Evolutionary conservation across 92 coral and sea anemone genomes (phyloP), one percentile per base, ranked within the genome.

Genomic region (Palythoa grandis): DNA sequence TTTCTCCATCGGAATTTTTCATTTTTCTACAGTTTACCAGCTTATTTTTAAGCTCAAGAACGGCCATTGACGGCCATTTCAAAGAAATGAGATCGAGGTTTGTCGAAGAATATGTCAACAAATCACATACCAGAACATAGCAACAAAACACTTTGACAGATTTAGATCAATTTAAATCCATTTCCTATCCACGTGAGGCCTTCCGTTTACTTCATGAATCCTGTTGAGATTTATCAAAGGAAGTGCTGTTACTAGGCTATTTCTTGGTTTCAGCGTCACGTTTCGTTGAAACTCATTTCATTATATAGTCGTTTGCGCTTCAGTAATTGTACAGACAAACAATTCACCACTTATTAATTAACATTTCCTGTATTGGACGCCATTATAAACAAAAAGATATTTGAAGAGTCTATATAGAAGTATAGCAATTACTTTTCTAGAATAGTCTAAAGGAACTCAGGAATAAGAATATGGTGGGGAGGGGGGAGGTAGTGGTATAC

Each of bases 291-390:
- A 58, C 19, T 60, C 60, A 74, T 0, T 4, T 63, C 19, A 24
- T 69, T 12, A 80, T 60, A 66, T 35, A 63, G 19, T 63, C 39
- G 20, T 79, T 78, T 79, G 57, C 73, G 72, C 58, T 80, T 52
- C 74, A 80, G 85, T 47, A 29, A 50, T 80, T 80, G 19, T 43
- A 70, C 57, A 52, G 61, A 70, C 74, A 80, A 80, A 23, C 70
- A 43, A 79, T 29, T 40, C 53, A 38, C 54, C 84, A 63, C 17
- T 17, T n/a, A 79, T n/a, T 20, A 48, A 52, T 50, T 25, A 61
- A 39, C 70, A 63, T 47, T 47, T 40, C 73, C 84, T 79, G 84
- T 80, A 11, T 19, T 66, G 5, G 19, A 35, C 50, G 50, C 50
- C 50, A 43, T 29, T 29, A 43, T 8, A 43, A 43, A 8, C 50